Evolutionary conservation across 2,113 vertebrate species (phyloP), one percentile per base, ranked within the genome.

Genomic region (Haplochromis vanheusdeni): DNA sequence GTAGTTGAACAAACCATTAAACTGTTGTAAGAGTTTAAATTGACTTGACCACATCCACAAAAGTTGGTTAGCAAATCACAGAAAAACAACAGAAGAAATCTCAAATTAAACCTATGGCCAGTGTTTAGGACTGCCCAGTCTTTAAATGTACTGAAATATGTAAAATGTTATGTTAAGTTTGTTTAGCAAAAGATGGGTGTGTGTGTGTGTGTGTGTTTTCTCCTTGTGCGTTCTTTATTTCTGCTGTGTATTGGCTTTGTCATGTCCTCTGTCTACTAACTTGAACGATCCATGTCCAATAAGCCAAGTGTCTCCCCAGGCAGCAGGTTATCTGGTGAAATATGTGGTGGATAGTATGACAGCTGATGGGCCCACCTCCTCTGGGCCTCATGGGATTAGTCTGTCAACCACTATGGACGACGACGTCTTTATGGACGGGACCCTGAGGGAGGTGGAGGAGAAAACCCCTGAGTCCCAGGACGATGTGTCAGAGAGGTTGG

Each of bases 251-350:
- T 81, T 85, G n/a, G 81, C 73, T 83, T 70, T 89, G 47, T 87
- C 87, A 82, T 81, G 45, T 77, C 86, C 80, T 89, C 60, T 93
- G 62, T 90, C 55, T 87, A 47, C 79, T 97, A 96, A 97, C 96
- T 91, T 97, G 96, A 97, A 95, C 96, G 96, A 94, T 96, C 96
- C 96, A 94, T 97, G 97, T 96, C 96, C 97, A 97, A 93, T 97
- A 97, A 97, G 98, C 91, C 96, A 93, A 97, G 93, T 98, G 94
- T 98, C 97, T 93, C 94, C 97, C 95, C 97, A 98, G 97, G 92
- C 97, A 94, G 95, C 96, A 96, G 96, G 97, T 93, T 96, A 93
- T 92, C 86, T 92, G 92, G 91, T 95, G 86, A 97, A 96, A 97
- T 97, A 94, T 92, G 93, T 93, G 90, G 94, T 96, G 94, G 95